phyloP scores from a whole-genome alignment of 2,888 invertebrate genomes.

The Leptothorax acervorum region DNA sequence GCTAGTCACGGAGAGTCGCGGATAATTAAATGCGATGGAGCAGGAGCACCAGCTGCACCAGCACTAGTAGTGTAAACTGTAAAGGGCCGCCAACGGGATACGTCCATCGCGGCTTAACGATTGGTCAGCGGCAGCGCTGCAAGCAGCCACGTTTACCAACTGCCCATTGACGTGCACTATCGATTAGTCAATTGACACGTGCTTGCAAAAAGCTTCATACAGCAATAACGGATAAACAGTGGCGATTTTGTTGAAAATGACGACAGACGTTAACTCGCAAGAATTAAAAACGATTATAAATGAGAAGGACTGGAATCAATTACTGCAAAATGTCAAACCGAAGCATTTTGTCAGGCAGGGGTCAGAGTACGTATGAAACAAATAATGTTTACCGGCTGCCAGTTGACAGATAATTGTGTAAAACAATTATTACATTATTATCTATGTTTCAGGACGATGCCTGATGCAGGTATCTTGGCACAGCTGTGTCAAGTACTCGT shows the following conservation, averaged over 20 bases:
- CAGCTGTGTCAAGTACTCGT: slow-evolving; percentile 77
- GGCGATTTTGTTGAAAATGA: slow-evolving; percentile 10
- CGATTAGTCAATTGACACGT: not conserved
- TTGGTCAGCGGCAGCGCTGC: not conserved
- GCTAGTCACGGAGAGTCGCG: slow-evolving; percentile 70
- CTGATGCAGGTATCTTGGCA: slow-evolving; percentile 71
- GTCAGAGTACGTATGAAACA: slow-evolving; percentile 59
- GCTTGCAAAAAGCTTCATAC: not conserved
- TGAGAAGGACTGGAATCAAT: slow-evolving; percentile 75
- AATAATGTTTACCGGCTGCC: not conserved
- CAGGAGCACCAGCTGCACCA: not conserved
- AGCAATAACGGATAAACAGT: not conserved
- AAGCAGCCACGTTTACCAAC: not conserved
- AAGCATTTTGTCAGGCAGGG: slow-evolving; percentile 72
- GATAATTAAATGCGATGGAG: slow-evolving; percentile 55
- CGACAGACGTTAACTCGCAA: not conserved
- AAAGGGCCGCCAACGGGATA: not conserved
- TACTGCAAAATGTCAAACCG: slow-evolving; percentile 74
- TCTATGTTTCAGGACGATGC: slow-evolving; percentile 70
- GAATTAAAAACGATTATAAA: slow-evolving; percentile 33
- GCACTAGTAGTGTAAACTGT: too few species aligned
- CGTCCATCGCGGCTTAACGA: not conserved
- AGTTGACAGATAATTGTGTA: slow-evolving; percentile 5
- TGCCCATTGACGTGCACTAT: not conserved
- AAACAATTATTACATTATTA: not conserved